A percentile compares a stretch with the other conserved stretches of the same genome.
Evolutionary conservation across 2,113 vertebrate genomes (phyloP).

Genomic region (Phyllopteryx taeniolatus): DNA sequence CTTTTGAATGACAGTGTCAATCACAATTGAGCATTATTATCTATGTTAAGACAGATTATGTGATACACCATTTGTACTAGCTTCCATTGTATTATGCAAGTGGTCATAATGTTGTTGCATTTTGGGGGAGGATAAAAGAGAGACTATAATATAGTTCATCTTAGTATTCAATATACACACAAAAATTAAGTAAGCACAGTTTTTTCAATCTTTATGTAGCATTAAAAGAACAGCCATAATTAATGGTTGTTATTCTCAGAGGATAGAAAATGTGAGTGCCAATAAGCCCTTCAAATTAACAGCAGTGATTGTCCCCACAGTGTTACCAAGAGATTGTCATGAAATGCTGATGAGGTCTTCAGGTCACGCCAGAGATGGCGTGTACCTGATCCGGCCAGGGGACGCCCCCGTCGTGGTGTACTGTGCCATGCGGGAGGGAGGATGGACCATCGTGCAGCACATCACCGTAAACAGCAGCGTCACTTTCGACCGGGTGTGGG

Average conservation of each 20-base stretch:
- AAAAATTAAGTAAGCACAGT: no score
- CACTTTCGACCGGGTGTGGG: conserved; percentile 81
- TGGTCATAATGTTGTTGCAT: no score
- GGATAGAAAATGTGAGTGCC: background rate
- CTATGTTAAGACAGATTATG: no score
- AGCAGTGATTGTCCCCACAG: conserved; percentile 50
- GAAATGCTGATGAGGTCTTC: conserved; percentile 79
- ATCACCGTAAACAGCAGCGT: conserved; percentile 85
- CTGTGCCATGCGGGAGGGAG: conserved; percentile 85
- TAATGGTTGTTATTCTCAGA: background rate
- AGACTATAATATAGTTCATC: no score
- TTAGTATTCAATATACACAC: no score
- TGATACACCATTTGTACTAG: no score
- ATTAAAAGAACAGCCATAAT: background rate
- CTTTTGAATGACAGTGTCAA: no score
- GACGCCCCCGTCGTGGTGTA: conserved; percentile 70
- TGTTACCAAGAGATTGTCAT: conserved; percentile 78
- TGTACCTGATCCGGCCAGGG: conserved; percentile 80
- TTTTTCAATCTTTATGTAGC: background rate
- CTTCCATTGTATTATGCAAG: no score
- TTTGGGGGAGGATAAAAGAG: no score
- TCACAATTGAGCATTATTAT: no score
- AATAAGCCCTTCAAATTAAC: background rate
- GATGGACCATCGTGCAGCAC: conserved; percentile 88
- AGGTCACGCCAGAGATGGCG: conserved; percentile 75